Percentiles rank a stretch among this genome's conserved stretches.
Evolutionary conservation across 2,797 vertebrate species (phyloP).

Genomic region (Petrocephalus sullivani): DNA sequence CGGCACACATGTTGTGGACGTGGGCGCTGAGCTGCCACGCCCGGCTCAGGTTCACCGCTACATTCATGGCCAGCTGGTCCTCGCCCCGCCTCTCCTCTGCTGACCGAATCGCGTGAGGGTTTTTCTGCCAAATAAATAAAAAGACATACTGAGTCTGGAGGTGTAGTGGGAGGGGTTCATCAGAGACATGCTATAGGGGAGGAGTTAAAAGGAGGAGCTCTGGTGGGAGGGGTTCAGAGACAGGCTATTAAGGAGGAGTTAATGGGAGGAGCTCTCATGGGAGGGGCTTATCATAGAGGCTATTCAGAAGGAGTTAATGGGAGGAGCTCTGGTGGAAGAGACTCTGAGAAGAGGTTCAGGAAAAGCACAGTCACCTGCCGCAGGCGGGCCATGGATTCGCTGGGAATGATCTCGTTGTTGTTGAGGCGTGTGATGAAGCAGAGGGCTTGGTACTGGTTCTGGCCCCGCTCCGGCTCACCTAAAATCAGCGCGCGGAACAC

Average conservation of each 20-base stretch:
- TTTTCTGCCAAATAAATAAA: conserved; percentile 67
- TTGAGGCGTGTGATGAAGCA: conserved; percentile 85
- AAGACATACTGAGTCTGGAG: not conserved
- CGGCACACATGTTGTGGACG: conserved; percentile 83
- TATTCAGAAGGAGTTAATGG: not conserved
- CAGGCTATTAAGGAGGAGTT: too few relatives aligned
- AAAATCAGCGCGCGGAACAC: conserved; percentile 92
- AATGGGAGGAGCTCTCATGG: too few relatives aligned
- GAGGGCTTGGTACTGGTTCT: conserved; percentile 92
- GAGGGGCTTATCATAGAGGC: too few relatives aligned
- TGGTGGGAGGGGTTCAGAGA: not conserved
- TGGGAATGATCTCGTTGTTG: conserved; percentile 95
- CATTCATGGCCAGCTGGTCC: conserved; percentile 82
- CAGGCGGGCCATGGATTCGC: conserved; percentile 93
- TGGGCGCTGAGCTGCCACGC: conserved; percentile 82
- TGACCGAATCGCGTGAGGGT: conserved; percentile 79
- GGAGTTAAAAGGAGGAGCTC: not conserved
- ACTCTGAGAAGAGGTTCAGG: not conserved
- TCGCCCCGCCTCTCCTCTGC: conserved; percentile 79
- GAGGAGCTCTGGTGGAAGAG: not conserved
- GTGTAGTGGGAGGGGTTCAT: not conserved
- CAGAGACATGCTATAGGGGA: not conserved
- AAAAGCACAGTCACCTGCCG: conserved; percentile 72
- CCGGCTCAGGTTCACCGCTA: conserved; percentile 80
- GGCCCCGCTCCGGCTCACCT: conserved; percentile 90